Base-by-base conservation (phyloP, 2,888 invertebrate species). In the Lithophane ornitopus region DNA sequence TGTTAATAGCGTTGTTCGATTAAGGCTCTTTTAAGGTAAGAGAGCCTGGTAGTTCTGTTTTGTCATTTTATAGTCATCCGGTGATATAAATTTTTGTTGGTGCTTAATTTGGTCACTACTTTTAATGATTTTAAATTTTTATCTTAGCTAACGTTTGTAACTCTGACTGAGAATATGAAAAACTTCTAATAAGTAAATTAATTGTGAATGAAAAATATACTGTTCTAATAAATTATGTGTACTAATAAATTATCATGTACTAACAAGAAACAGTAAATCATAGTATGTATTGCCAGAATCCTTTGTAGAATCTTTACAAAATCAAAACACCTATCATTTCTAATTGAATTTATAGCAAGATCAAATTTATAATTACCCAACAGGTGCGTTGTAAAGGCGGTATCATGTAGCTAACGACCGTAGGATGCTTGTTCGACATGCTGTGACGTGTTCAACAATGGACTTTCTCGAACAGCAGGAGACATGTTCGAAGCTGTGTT, bases 361-460 rank as follows among this genome's bases (percentile, higher is more conserved):
- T 85, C 82, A 59, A 77, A 71, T 82, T 63, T 61, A 82, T 83
- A 81, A 83, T 77, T 69, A 82, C 34, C 16, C 1, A 26, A 74
- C 85, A 83, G 83, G 71, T 83, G 85, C 71, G 44, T 63, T 62
- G 14, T 52, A 56, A 66, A 73, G n/a, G 44, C 28, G 26, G 74
- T 73, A 56, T 73, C 72, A 70, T 61, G 52, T 77, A 66, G 66
- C 56, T 73, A 70, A 82, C 39, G 63, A 68, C 46, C 67, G 44
- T 62, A 59, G 34, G 6, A 75, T 59, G 56, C 59, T 67, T 65
- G 70, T 84, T 67, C 12, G 49, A 71, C 80, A 80, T 82, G 82
- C 87, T 83, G 87, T 62, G 78, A 67, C 63, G 66, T 70, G 74
- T 73, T 52, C 69, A 78, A 85, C 87, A 83, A 85, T 85, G 65